Evolutionary conservation across 2,113 vertebrate species (phyloP), one percentile per base, ranked within the genome.

Genomic region (Hemibagrus wyckioides): DNA sequence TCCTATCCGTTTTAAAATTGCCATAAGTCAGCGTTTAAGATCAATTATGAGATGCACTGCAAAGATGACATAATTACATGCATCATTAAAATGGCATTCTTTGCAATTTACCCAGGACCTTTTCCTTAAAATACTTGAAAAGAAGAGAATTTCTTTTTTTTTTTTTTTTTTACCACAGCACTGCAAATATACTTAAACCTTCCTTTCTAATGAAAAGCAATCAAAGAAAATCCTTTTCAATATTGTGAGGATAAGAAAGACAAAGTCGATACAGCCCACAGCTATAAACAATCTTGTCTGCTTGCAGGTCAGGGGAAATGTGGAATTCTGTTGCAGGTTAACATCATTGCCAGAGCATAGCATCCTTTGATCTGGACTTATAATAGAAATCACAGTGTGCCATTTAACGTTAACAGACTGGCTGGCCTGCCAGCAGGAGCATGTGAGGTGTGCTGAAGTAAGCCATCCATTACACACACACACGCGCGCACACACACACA

Each of bases 331-430:
- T 87, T 73, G 30, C 69, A 39, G 39, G 67, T 86, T 82, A 87
- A 87, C 67, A 85, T 85, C 82, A 87, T 87, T 87, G 82, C 77
- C 85, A 87, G 85, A 89, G 75, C 28, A 85, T 44, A 30, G 50
- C 77, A 15, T 85, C 69, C 71, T 87, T 85, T 89, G 86, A 87
- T 87, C 57, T 80, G 48, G 52, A 82, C 59, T 69, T 85, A 77
- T 89, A 87, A 87, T 87, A 87, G 82, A 87, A 89, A 89, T 87
- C 83, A 83, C 86, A 83, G 83, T 83, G 80, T 85, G 83, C 77
- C 79, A 83, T 80, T 80, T 89, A 87, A 89, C 80, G 56, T 87
- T 89, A 89, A 87, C 67, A 82, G 56, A 85, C 86, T 83, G 48
- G 39, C 39, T 67, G 59, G 44, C 56, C 85, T 85, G 82, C 80